Conservation (phyloP, 1,140 invertebrate genomes). For the Drosophila dunni region DNA sequence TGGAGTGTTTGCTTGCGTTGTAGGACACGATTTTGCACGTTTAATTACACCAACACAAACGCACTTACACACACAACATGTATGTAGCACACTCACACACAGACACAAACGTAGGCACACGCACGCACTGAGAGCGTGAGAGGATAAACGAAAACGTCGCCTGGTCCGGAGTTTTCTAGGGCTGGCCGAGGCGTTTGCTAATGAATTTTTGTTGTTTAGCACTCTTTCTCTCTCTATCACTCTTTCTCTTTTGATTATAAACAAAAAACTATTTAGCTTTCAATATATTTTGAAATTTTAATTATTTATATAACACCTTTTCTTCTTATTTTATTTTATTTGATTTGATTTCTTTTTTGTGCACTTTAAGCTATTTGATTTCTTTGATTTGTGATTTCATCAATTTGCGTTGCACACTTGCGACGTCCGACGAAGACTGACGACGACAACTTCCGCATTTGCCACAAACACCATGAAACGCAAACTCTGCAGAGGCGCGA, state of each 20-base stretch:
- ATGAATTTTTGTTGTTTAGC: slow-evolving; percentile 34
- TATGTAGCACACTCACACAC: slow-evolving; percentile 1
- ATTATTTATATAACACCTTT: slow-evolving; percentile 17
- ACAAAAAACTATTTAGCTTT: slow-evolving; percentile 32
- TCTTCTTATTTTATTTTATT: slow-evolving; percentile 3
- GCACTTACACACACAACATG: slow-evolving; percentile 13
- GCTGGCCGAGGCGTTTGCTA: slow-evolving; percentile 41
- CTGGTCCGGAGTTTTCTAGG: slow-evolving; percentile 26
- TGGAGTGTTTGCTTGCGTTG: neutral
- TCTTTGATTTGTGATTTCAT: slow-evolving; percentile 22
- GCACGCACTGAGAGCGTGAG: slow-evolving; percentile 21
- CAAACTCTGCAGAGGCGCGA: slow-evolving; percentile 40
- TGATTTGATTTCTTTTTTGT: slow-evolving; percentile 7
- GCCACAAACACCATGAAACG: slow-evolving; percentile 41
- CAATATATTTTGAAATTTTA: neutral
- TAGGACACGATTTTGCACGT: slow-evolving; percentile 23
- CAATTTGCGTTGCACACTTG: slow-evolving; percentile 49
- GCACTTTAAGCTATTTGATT: slow-evolving; percentile 14
- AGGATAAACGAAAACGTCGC: slow-evolving; percentile 38
- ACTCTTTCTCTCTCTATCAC: neutral
- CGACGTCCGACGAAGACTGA: slow-evolving; percentile 48
- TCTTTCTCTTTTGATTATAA: slow-evolving; percentile 28
- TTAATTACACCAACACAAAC: slow-evolving; percentile 39
- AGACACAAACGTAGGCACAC: slow-evolving; percentile 2
- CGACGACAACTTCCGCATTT: slow-evolving; percentile 51